These are phyloP conservation scores for Mus musculus DNA, from an alignment of 2,113 vertebrate genomes.

Conservation along the genomic window DNA sequence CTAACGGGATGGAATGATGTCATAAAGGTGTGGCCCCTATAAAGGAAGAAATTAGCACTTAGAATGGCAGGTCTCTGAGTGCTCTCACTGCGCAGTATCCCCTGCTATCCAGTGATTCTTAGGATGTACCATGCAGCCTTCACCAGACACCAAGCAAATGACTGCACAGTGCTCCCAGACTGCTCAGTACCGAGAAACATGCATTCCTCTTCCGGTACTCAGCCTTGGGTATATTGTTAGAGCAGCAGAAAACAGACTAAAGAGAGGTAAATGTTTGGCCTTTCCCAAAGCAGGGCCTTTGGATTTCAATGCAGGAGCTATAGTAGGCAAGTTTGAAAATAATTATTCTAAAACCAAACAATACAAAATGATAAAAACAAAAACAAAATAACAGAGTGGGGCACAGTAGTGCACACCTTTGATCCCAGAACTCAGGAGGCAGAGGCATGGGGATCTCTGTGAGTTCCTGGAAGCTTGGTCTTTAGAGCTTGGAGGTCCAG, in stretches of 20 bases:
- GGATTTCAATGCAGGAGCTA: slow-evolving; percentile 58
- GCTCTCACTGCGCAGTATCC: too few species aligned
- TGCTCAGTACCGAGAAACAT: neutral
- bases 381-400: neutral
- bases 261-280: slow-evolving; percentile 61
- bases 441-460: neutral
- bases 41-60: neutral
- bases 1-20: neutral
- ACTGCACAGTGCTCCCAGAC: neutral
- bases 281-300: slow-evolving; percentile 19
- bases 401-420: neutral
- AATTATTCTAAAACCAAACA: neutral
- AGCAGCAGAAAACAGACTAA: neutral
- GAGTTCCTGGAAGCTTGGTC: neutral
- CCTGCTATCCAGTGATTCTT: neutral
- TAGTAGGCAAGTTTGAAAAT: slow-evolving; percentile 55
- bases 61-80: neutral
- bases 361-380: neutral
- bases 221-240: neutral
- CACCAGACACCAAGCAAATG: neutral
- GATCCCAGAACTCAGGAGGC: neutral
- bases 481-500: neutral
- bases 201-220: neutral
- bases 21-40: neutral
- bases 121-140: neutral